phyloP scores from a whole-genome alignment of 2,888 invertebrate species.

The Omphaloscelis lunosa region DNA sequence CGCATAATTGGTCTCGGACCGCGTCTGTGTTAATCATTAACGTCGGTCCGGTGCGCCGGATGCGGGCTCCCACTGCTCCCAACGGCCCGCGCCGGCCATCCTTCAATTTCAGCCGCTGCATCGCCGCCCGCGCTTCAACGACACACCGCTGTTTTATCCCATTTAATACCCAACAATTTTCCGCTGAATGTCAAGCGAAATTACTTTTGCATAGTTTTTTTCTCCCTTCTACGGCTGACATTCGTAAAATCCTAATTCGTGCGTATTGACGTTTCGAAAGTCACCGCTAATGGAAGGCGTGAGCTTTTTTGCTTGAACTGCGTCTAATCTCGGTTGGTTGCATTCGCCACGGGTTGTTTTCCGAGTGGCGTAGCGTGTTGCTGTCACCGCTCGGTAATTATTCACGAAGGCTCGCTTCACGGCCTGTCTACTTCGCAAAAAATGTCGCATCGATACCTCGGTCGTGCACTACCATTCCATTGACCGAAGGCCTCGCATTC shows the following conservation, averaged over 20 bases:
- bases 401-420: conserved; percentile 84
- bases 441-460: conserved; percentile 69
- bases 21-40: conserved; percentile 88
- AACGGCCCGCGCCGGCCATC: conserved; percentile 73
- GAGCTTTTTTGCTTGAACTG: conserved; percentile 84
- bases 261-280: conserved; percentile 89
- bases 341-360: conserved; percentile 86
- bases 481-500: conserved; percentile 44
- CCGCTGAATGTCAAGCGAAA: conserved; percentile 65
- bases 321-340: conserved; percentile 85
- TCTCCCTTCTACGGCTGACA: conserved; percentile 70
- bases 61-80: conserved; percentile 78
- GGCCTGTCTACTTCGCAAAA: conserved; percentile 79
- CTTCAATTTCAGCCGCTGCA: conserved; percentile 77
- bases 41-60: conserved; percentile 74
- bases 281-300: conserved; percentile 87
- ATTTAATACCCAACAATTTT: conserved; percentile 66
- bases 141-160: conserved; percentile 64
- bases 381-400: conserved; percentile 88
- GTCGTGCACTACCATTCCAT: conserved; percentile 65
- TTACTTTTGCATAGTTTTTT: conserved; percentile 76
- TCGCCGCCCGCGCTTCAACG: conserved; percentile 42
- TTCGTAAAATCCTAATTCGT: conserved; percentile 86
- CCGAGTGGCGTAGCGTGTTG: conserved; percentile 85
- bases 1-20: conserved; percentile 87